Percentiles rank a stretch among this genome's conserved stretches.
Evolutionary conservation across 2,888 invertebrate species (phyloP).

Genomic region (Chesias legatella): DNA sequence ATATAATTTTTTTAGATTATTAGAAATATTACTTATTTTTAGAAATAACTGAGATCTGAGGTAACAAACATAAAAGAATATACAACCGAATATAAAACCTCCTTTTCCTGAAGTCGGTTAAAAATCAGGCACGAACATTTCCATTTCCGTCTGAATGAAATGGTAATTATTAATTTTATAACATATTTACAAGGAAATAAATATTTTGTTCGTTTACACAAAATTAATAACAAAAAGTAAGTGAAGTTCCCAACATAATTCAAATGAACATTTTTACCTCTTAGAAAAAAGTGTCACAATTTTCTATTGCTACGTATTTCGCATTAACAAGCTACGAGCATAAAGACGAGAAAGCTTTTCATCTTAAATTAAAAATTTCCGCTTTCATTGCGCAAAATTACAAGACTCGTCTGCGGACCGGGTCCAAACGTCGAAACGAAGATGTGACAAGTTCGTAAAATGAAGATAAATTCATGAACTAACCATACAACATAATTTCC

Average conservation of each 20-base stretch:
- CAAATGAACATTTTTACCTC: too few species aligned
- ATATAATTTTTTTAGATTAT: too few species aligned
- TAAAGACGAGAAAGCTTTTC: constrained; percentile 9
- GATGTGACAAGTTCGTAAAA: constrained; percentile 6
- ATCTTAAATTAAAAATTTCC: constrained; percentile 15
- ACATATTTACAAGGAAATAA: too few species aligned
- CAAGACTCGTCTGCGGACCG: constrained; percentile 2
- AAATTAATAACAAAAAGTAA: too few species aligned
- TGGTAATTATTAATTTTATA: too few species aligned
- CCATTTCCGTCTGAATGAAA: too few species aligned
- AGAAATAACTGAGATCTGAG: too few species aligned
- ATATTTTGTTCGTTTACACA: too few species aligned
- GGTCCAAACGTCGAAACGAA: constrained; percentile 8
- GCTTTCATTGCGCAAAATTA: constrained; percentile 17
- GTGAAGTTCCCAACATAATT: too few species aligned
- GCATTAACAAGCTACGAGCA: constrained; percentile 2
- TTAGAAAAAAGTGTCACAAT: background rate
- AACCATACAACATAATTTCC: constrained; percentile 1
- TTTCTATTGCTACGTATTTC: constrained; percentile 2
- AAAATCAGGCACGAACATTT: constrained; percentile 45
- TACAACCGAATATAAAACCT: too few species aligned
- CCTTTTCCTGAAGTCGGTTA: constrained; percentile 36
- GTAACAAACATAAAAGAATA: too few species aligned
- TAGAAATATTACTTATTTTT: too few species aligned
- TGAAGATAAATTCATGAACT: constrained; percentile 11